phyloP scores from a whole-genome alignment of 2,113 vertebrate genomes.

The Puma concolor region DNA sequence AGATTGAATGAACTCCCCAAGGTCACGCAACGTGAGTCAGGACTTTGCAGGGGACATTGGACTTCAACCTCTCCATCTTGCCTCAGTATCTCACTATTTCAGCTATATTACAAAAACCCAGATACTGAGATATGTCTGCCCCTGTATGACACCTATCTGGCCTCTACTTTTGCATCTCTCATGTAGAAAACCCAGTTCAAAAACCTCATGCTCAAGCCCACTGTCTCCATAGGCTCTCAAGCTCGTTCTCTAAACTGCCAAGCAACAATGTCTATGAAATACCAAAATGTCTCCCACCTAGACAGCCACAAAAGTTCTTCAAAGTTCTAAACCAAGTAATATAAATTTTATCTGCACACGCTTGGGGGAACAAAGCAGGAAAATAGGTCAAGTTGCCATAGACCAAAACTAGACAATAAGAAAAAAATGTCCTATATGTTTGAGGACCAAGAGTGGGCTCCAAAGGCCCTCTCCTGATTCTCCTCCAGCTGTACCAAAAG shows the following conservation, averaged over 20 bases:
- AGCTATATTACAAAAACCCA: not conserved
- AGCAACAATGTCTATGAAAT: not conserved
- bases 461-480: not conserved
- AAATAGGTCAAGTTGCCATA: not conserved
- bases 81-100: not conserved
- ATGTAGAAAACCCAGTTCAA: not conserved
- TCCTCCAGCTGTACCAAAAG: not conserved
- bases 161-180: not conserved
- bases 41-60: not conserved
- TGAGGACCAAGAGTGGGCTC: not conserved
- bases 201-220: not conserved
- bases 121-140: not conserved
- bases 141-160: not conserved
- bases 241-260: not conserved
- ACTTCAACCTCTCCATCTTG: not conserved
- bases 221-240: not conserved
- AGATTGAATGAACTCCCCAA: not conserved
- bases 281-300: not conserved
- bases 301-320: not conserved
- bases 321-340: not conserved
- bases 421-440: not conserved
- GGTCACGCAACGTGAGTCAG: not conserved
- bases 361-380: not conserved
- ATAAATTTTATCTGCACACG: not conserved
- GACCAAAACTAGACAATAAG: not conserved